Percentiles rank a stretch among this genome's conserved stretches.
Conservation (phyloP, 2,888 invertebrate genomes). For the Anthophora plumipes region DNA sequence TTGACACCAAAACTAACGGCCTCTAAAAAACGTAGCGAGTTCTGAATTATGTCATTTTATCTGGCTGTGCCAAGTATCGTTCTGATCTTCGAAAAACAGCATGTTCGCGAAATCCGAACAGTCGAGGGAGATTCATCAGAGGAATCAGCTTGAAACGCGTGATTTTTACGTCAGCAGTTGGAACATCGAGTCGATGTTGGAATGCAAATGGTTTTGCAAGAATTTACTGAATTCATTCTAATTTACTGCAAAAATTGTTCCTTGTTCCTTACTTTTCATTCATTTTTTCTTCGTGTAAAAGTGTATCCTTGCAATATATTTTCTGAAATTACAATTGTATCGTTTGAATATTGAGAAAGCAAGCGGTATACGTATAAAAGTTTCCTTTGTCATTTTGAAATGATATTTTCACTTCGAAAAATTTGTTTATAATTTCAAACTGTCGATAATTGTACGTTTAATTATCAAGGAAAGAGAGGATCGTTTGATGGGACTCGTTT, state of each 20-base stretch:
- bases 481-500: not conserved
- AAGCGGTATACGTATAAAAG: too few relatives aligned
- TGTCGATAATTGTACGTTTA: too few relatives aligned
- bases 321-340: too few relatives aligned
- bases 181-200: not conserved
- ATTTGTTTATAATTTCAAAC: too few relatives aligned
- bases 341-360: too few relatives aligned
- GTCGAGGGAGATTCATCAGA: not conserved
- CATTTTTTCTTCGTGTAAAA: too few relatives aligned
- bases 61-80: constrained; percentile 27
- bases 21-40: constrained; percentile 39
- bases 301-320: too few relatives aligned
- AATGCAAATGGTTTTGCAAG: not conserved
- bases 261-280: too few relatives aligned
- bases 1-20: constrained; percentile 60
- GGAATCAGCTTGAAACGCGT: not conserved
- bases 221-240: too few relatives aligned
- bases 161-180: not conserved
- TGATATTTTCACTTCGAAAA: too few relatives aligned
- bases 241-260: too few relatives aligned
- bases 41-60: constrained; percentile 33
- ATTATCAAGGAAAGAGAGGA: not conserved
- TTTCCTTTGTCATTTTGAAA: too few relatives aligned
- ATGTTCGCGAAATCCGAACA: constrained; percentile 9
- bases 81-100: constrained; percentile 8